Conservation (phyloP, 2,888 invertebrate genomes). For the Drosophila siamana region DNA sequence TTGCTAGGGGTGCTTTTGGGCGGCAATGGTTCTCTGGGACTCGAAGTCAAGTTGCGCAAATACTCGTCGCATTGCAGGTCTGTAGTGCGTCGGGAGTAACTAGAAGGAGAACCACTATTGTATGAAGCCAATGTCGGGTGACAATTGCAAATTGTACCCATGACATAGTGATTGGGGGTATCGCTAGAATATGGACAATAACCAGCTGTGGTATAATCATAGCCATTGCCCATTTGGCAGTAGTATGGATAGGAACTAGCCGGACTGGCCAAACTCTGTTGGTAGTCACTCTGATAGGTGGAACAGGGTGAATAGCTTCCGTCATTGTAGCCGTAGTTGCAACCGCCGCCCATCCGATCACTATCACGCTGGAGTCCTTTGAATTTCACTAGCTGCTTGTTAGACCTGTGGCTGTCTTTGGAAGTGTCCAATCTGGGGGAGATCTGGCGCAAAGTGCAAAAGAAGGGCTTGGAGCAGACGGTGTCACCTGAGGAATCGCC, state of each 20-base stretch:
- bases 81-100: constrained; percentile 2
- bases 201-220: background rate
- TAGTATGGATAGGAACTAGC: background rate
- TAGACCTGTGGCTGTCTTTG: background rate
- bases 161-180: constrained; percentile 8
- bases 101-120: background rate
- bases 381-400: background rate
- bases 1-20: background rate
- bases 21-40: background rate
- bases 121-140: background rate
- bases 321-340: background rate
- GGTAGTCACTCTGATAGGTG: constrained; percentile 31
- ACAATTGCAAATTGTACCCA: background rate
- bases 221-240: background rate
- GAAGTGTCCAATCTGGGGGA: background rate
- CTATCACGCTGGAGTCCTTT: background rate
- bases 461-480: background rate
- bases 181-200: background rate
- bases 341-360: constrained; percentile 33
- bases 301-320: background rate
- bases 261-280: background rate
- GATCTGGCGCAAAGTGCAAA: constrained; percentile 14
- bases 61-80: constrained; percentile 44
- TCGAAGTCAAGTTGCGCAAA: constrained; percentile 2
- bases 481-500: background rate